These are phyloP conservation scores for Choloepus hoffmanni DNA, from an alignment of 2,113 vertebrate species.

Conservation along the genomic window DNA sequence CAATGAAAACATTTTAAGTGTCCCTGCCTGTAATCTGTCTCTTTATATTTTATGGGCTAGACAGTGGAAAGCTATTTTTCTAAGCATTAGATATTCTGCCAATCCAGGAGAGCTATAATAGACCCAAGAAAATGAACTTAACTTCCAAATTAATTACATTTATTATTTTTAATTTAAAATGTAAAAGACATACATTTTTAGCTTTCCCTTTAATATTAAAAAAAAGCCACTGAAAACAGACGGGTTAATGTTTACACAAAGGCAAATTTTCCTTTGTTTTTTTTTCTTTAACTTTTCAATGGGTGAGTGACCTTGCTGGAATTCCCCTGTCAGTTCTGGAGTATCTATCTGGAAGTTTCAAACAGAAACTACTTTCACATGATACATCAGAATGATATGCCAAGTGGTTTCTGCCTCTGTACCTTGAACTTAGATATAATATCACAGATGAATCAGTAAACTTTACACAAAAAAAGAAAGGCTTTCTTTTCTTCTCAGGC, in stretches of 20 bases:
- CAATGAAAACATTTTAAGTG: slow-evolving; percentile 23
- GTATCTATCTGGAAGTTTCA: slow-evolving; percentile 71
- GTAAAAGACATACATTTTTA: slow-evolving; percentile 37
- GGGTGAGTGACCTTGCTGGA: slow-evolving; percentile 75
- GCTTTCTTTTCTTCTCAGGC: not conserved
- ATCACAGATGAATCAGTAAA: slow-evolving; percentile 43
- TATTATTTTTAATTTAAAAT: slow-evolving; percentile 54
- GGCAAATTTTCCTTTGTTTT: not conserved
- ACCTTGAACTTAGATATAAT: slow-evolving; percentile 55
- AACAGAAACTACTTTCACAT: slow-evolving; percentile 70
- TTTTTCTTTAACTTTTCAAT: slow-evolving; percentile 40
- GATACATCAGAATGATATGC: slow-evolving; percentile 65
- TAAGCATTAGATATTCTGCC: slow-evolving; percentile 28
- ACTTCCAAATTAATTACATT: slow-evolving; percentile 41
- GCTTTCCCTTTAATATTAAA: slow-evolving; percentile 28
- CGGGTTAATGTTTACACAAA: slow-evolving; percentile 76
- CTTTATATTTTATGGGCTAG: slow-evolving; percentile 1
- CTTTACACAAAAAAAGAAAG: slow-evolving; percentile 50
- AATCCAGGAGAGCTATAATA: slow-evolving; percentile 4
- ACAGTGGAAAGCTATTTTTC: slow-evolving; percentile 16
- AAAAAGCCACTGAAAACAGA: slow-evolving; percentile 26
- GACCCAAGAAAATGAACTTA: slow-evolving; percentile 33
- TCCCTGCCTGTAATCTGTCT: slow-evolving; percentile 19
- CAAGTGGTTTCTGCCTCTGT: slow-evolving; percentile 30
- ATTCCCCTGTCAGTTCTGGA: slow-evolving; percentile 73